phyloP scores from a whole-genome alignment of 2,113 vertebrate genomes.

The Gobius niger region DNA sequence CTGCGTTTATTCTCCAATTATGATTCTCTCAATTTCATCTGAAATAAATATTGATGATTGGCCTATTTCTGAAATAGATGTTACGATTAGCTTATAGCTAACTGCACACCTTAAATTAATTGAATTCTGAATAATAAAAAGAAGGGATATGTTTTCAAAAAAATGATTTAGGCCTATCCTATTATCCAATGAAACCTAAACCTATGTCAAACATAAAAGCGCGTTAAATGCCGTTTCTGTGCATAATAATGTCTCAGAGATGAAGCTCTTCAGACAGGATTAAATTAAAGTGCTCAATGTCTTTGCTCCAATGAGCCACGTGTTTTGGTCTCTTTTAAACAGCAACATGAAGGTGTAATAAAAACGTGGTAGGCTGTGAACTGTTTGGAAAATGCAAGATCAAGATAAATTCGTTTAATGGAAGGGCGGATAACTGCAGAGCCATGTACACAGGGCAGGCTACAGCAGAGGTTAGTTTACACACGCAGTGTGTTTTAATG shows the following conservation, averaged over 20 bases:
- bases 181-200: not conserved
- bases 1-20: too few relatives aligned
- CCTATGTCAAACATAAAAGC: not conserved
- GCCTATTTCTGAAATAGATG: too few relatives aligned
- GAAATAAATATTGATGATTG: too few relatives aligned
- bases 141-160: not conserved
- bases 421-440: not conserved
- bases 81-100: too few relatives aligned
- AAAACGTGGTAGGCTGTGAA: not conserved
- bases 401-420: not conserved
- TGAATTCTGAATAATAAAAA: not conserved
- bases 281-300: not conserved
- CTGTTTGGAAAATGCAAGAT: not conserved
- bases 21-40: too few relatives aligned
- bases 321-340: not conserved
- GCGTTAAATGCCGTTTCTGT: not conserved
- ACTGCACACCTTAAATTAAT: too few relatives aligned
- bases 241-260: not conserved
- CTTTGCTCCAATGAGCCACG: not conserved
- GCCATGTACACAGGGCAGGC: not conserved
- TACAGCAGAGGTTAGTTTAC: not conserved
- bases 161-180: not conserved
- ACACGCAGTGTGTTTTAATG: too few relatives aligned
- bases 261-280: too few relatives aligned
- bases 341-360: not conserved